These are phyloP conservation scores for Ormyrus labotus DNA, from an alignment of 2,888 invertebrate genomes.

Conservation along the genomic window DNA sequence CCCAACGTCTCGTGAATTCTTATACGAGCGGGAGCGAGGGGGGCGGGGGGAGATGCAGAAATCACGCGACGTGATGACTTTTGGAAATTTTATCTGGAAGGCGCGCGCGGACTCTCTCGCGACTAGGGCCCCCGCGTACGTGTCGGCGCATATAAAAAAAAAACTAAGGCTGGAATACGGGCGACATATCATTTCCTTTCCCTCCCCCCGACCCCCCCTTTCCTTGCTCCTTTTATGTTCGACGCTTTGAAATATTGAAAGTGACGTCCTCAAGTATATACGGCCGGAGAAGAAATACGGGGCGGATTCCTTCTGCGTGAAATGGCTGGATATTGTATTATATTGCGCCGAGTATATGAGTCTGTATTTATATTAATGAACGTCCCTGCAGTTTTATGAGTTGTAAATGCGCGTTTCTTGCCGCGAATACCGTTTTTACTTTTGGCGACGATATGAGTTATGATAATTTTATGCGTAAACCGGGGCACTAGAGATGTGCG, in stretches of 20 bases:
- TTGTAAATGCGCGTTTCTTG: too few species aligned
- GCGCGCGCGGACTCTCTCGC: neutral
- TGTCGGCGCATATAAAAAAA: slow-evolving; percentile 39
- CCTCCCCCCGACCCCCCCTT: neutral
- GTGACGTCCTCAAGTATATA: slow-evolving; percentile 18
- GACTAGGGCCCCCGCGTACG: neutral
- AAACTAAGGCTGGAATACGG: slow-evolving; percentile 18
- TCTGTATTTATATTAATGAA: slow-evolving; percentile 23
- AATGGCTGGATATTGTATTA: slow-evolving; percentile 31
- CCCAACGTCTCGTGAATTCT: slow-evolving; percentile 54
- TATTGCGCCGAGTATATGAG: neutral
- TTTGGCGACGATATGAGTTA: too few species aligned
- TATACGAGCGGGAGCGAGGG: slow-evolving; percentile 9
- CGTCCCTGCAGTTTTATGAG: neutral
- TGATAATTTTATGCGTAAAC: too few species aligned
- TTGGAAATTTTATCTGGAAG: slow-evolving; percentile 53
- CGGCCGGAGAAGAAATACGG: neutral
- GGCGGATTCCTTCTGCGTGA: slow-evolving; percentile 10
- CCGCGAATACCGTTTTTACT: too few species aligned
- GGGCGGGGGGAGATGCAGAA: slow-evolving; percentile 39
- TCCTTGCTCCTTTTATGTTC: slow-evolving; percentile 28
- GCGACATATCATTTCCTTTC: slow-evolving; percentile 1
- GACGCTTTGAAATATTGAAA: slow-evolving; percentile 49
- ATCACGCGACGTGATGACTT: slow-evolving; percentile 56
- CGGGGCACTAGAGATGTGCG: too few species aligned